Evolutionary conservation across 2,113 vertebrate genomes (phyloP).

Genomic region (Lagopus leucura): DNA sequence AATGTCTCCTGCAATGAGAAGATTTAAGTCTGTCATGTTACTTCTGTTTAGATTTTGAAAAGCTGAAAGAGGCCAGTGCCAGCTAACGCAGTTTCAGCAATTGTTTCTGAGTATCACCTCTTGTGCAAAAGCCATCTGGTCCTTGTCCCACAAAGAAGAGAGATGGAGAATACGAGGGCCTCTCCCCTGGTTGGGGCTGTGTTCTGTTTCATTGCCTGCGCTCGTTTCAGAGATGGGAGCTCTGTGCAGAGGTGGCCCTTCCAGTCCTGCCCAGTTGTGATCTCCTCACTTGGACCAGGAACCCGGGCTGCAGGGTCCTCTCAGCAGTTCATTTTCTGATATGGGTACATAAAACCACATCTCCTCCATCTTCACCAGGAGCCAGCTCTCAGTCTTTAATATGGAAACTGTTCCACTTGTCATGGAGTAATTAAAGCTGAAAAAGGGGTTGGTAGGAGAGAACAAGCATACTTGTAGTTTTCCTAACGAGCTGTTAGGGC

Average conservation of each 20-base stretch:
- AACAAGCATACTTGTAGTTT: not conserved
- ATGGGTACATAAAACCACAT: not conserved
- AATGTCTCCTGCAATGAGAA: not conserved
- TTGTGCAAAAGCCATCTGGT: not conserved
- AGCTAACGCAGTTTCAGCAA: not conserved
- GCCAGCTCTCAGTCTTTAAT: not conserved
- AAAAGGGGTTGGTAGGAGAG: not conserved
- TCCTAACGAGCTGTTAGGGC: not conserved
- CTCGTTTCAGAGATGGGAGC: not conserved
- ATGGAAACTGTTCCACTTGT: not conserved
- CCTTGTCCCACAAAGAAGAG: not conserved
- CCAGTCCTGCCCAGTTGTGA: not conserved
- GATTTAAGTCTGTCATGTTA: not conserved
- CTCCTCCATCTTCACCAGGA: not conserved
- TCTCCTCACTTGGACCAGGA: not conserved
- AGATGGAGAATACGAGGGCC: not conserved
- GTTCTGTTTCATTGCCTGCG: accelerated
- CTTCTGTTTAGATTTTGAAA: conserved; percentile 18
- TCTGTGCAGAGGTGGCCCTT: accelerated
- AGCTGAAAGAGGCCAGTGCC: not conserved
- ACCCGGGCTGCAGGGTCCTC: not conserved
- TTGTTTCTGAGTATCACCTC: not conserved
- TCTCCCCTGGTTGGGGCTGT: not conserved
- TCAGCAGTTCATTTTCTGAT: not conserved
- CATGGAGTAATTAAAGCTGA: not conserved